phyloP scores from a whole-genome alignment of 2,797 vertebrate genomes.

The Macrochelys suwanniensis region DNA sequence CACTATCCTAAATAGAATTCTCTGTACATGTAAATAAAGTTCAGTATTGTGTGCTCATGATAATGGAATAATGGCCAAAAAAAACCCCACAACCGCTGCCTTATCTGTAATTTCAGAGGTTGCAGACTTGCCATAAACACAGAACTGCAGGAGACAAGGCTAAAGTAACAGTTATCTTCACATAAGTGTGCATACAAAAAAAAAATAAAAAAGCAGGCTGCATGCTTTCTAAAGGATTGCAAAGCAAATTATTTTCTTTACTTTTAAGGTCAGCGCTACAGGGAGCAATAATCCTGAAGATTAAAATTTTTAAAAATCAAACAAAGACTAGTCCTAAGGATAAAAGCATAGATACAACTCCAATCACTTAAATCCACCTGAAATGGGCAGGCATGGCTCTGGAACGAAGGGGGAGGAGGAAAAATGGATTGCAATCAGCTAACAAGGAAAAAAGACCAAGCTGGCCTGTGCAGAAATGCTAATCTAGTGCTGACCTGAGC shows the following conservation, averaged over 20 bases:
- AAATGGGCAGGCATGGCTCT: neutral
- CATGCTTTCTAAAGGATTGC: slow-evolving; percentile 27
- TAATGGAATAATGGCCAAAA: slow-evolving; percentile 37
- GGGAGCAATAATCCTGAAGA: slow-evolving; percentile 69
- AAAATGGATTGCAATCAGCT: neutral
- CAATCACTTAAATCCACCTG: slow-evolving; percentile 63
- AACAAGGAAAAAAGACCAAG: neutral
- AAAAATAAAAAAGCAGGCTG: slow-evolving; percentile 22
- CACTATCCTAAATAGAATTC: slow-evolving; percentile 25
- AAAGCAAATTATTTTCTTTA: slow-evolving; percentile 71
- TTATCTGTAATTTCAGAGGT: slow-evolving; percentile 71
- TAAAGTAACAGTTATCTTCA: slow-evolving; percentile 13
- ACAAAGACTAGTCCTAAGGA: slow-evolving; percentile 47
- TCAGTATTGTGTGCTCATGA: slow-evolving; percentile 47
- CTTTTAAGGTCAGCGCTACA: slow-evolving; percentile 68
- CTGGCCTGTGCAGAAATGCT: slow-evolving; percentile 11
- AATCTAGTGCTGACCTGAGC: slow-evolving; percentile 41
- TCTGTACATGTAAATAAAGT: slow-evolving; percentile 37
- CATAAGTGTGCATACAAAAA: neutral
- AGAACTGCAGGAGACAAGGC: slow-evolving; percentile 25
- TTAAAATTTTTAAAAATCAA: slow-evolving; percentile 50
- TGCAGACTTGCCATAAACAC: slow-evolving; percentile 40
- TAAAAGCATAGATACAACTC: slow-evolving; percentile 58
- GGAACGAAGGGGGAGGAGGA: neutral
- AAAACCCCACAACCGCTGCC: neutral